Evolutionary conservation across 2,888 invertebrate species (phyloP), one percentile per base, ranked within the genome.

Genomic region (Epicampocera succincta): DNA sequence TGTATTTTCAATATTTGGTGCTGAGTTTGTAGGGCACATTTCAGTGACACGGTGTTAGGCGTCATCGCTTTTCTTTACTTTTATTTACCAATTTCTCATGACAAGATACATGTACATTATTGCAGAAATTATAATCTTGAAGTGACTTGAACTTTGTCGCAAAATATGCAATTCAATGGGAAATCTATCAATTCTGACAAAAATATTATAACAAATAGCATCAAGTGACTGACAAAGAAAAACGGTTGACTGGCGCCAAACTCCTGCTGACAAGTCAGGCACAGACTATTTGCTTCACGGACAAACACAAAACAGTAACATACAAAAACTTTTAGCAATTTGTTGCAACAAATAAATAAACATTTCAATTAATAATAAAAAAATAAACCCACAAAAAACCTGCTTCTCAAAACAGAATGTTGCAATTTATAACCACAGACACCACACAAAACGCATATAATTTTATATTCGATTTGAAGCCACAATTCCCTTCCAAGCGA

Each of bases 211-310:
- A 29, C 5, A 21, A 65, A 50, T 40, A n/a, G n/a, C n/a, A 50
- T 12, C 11, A 44, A 54, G 1, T 52, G 61, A 46, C 63, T 44
- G 63, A 33, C 52, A 54, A 54, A 4, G 5, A 8, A 54, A 46
- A 33, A n/a, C n/a, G n/a, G 13, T 68, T 56, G 15, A 17, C 48
- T 68, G 82, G 82, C 82, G 82, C 66, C 82, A 60, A 61, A 42
- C 25, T 4, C 82, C 74, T 25, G 79, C 82, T 65, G 82, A 48
- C 61, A 42, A 50, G 40, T 33, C 42, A 56, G 17, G 6, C 44
- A 25, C 54, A 48, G 42, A 50, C 40, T 71, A 25, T 61, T 73
- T 50, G 61, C 68, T 42, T 42, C 42, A 73, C 17, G 29, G 11
- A 6, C 17, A 25, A 58, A 44, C 17, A 46, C 0, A 17, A 19